Base-by-base conservation (phyloP, 2,797 vertebrate species). In the Microctenopoma steveboyesi region DNA sequence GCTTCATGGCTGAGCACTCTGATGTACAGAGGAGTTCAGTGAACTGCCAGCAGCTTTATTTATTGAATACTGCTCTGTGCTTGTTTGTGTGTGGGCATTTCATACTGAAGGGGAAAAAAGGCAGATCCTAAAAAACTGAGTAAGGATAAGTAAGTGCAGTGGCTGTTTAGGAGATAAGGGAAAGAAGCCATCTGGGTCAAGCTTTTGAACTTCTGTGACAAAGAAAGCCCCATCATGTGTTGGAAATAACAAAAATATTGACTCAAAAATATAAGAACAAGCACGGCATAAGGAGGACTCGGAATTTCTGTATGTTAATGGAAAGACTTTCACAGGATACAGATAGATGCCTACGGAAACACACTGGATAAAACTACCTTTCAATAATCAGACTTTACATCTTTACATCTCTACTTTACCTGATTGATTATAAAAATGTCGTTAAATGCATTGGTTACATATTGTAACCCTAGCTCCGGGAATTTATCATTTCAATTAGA, bases 11-110 rank as follows among this genome's bases (percentile, higher is more conserved):
- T 25, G 55, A 68, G 53, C 45, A 28, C 68, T 66, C 48, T 2
- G 16, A 61, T 48, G 37, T 48, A 45, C 13, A 47, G 42, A 49
- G 56, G 76, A 68, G 49, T 50, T 63, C 60, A 49, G 57, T 63
- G 49, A 71, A 47, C 33, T 16, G 11, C 47, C 43, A 68, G 59
- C 61, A 56, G 27, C 60, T 81, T 76, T 55, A 74, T 75, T 74
- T 79, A 70, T 65, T 73, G 60, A 74, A 79, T 56, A 67, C 35
- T 42, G 56, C 10, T 15, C 43, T 8, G 7, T 71, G 56, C 74
- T 58, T 69, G 50, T 74, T 69, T 73, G 50, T 75, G 33, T 33
- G n/a, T n/a, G 4, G 52, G 50, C 45, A 28, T 49, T 57, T 15
- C 47, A 43, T 45, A 57, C 45, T 40, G 53, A 59, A 27, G 37